phyloP scores from a whole-genome alignment of 2,888 invertebrate species.

The Tipula vernalis region DNA sequence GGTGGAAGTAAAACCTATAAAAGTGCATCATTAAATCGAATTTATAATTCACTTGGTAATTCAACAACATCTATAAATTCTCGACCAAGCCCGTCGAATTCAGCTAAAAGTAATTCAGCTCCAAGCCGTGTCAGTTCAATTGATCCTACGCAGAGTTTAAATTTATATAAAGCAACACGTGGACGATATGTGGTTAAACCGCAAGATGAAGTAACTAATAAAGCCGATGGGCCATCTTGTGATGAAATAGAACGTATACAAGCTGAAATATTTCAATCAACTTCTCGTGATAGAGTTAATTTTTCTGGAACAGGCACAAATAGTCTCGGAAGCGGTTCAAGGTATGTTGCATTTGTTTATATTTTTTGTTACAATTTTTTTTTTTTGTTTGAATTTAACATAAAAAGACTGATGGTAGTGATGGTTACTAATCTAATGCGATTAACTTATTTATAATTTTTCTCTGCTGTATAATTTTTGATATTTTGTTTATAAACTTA shows the following conservation, averaged over 20 bases:
- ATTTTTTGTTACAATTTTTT: neutral
- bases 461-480: neutral
- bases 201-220: slow-evolving; percentile 52
- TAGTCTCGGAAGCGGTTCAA: slow-evolving; percentile 38
- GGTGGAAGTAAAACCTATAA: slow-evolving; percentile 13
- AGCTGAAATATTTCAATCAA: slow-evolving; percentile 36
- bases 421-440: neutral
- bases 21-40: slow-evolving; percentile 28
- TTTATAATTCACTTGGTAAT: slow-evolving; percentile 34
- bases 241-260: slow-evolving; percentile 46
- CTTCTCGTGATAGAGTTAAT: slow-evolving; percentile 24
- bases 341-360: slow-evolving; percentile 21
- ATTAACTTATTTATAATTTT: neutral
- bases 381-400: neutral
- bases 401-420: neutral
- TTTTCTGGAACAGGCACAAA: slow-evolving; percentile 36
- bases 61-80: slow-evolving; percentile 35
- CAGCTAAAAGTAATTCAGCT: slow-evolving; percentile 36
- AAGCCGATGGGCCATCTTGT: slow-evolving; percentile 47
- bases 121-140: slow-evolving; percentile 36
- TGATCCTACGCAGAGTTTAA: slow-evolving; percentile 35
- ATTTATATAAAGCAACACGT: slow-evolving; percentile 37
- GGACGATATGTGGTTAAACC: slow-evolving; percentile 50
- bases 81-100: slow-evolving; percentile 36
- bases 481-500: neutral